phyloP scores from a whole-genome alignment of 2,113 vertebrate species.

The Rafetus swinhoei region DNA sequence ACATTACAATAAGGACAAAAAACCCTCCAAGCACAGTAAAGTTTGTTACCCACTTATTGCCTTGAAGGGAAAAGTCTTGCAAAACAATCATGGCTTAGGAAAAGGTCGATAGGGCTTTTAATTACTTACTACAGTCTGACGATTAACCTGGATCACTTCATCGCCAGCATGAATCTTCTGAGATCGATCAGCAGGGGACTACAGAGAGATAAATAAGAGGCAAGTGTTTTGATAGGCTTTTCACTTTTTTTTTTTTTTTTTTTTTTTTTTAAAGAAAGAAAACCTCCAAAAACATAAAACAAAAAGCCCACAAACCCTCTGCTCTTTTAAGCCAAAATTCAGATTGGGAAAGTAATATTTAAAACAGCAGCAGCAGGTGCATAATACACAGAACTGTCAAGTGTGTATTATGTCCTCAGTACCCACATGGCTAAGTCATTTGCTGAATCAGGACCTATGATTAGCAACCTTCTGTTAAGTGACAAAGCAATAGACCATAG shows the following conservation, averaged over 20 bases:
- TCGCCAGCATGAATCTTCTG: constrained; percentile 97
- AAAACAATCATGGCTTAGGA: neutral
- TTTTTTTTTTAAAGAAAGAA: neutral
- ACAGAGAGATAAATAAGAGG: constrained; percentile 36
- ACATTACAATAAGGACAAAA: neutral
- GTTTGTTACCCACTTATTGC: neutral
- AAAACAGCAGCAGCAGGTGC: neutral
- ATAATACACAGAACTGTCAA: neutral
- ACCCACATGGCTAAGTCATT: neutral
- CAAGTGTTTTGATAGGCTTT: neutral
- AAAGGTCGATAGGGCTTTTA: neutral
- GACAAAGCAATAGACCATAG: neutral
- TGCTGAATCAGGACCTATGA: no score
- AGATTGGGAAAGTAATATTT: neutral
- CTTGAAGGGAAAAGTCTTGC: neutral
- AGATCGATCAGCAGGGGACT: constrained; percentile 96
- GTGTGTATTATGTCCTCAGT: neutral
- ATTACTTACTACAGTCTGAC: constrained; percentile 94
- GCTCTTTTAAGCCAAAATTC: neutral
- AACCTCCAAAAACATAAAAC: neutral
- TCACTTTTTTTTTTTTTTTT: neutral
- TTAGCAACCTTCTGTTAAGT: neutral
- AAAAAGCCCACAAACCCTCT: neutral
- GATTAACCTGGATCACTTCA: constrained; percentile 95
- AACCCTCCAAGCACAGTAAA: neutral